Base-by-base conservation (phyloP, 2,113 vertebrate species). In the Meles meles region DNA sequence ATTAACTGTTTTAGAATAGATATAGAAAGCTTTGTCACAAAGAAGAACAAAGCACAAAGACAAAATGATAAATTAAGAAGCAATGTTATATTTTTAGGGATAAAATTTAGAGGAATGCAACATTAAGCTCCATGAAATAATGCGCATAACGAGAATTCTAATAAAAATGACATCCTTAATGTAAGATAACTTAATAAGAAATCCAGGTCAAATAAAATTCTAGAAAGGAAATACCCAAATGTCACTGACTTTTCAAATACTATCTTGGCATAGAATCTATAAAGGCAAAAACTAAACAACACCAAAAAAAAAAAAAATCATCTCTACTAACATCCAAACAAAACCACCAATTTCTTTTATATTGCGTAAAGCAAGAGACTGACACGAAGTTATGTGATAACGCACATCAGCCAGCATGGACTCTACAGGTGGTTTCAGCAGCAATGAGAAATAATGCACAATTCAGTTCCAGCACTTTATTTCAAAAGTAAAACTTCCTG, bases 41-140 rank as follows among this genome's bases (percentile, higher is more conserved):
- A 95, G 91, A 34, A 97, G 86, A 92, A 96, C 97, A 97, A 98
- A 98, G 97, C 83, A 96, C 82, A 98, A 88, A 97, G 52, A 96
- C 93, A 96, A 87, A 97, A 98, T 89, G 76, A 96, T 96, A 97
- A 98, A 96, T 97, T 96, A 97, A 95, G 92, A 96, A 90, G 69
- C 83, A 83, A 82, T 61, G 55, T 29, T 79, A 90, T 25, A 87
- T 39, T 93, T 92, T 69, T 55, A 97, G 94, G 83, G 61, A 81
- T 97, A 97, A 89, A 97, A 96, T 96, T 79, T 72, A 80, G 71
- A 92, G 95, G 97, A 98, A 98, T 65, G 61, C 94, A 89, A 96
- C 59, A 93, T 81, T 63, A 93, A 92, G 85, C 34, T 98, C 27
- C 29, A 92, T 14, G 90, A 65, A 69, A 69, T 59, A 42, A 91